phyloP scores from a whole-genome alignment of 1,140 invertebrate genomes.

The Drosophila insularis region DNA sequence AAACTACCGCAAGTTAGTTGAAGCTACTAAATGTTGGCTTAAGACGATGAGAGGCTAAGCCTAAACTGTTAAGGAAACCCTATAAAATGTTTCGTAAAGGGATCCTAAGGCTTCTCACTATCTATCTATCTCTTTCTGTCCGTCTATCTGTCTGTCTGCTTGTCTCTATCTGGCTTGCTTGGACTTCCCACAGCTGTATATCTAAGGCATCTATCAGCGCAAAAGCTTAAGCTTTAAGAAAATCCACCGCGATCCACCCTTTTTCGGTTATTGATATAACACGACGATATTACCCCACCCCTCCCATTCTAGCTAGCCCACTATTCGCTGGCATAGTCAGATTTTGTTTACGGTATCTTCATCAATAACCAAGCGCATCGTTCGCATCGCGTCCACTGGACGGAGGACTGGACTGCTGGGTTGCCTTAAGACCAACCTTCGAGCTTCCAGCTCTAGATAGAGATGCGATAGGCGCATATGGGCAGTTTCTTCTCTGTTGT shows the following conservation, averaged over 20 bases:
- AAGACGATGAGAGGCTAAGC: conserved; percentile 30
- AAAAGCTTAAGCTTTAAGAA: conserved; percentile 1
- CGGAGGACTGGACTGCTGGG: conserved; percentile 30
- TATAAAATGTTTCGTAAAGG: conserved; percentile 30
- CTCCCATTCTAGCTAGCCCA: background rate
- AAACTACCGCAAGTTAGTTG: conserved; percentile 65
- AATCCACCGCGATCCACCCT: conserved; percentile 67
- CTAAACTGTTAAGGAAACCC: conserved; percentile 63
- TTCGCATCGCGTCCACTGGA: conserved; percentile 62
- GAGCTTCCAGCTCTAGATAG: conserved; percentile 69
- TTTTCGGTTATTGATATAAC: conserved; percentile 82
- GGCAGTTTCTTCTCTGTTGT: conserved; percentile 54
- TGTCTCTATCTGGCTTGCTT: conserved; percentile 13
- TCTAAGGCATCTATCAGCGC: conserved; percentile 20
- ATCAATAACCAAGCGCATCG: conserved; percentile 75
- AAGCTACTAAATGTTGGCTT: background rate
- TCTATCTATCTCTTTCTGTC: conserved; percentile 1
- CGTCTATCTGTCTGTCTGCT: conserved; percentile 1
- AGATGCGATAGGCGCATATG: conserved; percentile 78
- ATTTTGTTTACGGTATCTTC: conserved; percentile 74
- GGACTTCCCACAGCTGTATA: conserved; percentile 3
- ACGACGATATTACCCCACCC: conserved; percentile 63
- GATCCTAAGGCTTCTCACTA: conserved; percentile 51
- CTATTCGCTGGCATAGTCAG: conserved; percentile 15
- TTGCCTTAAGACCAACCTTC: conserved; percentile 7